phyloP scores from a whole-genome alignment of 2,113 vertebrate species.

The Antidorcas marsupialis region DNA sequence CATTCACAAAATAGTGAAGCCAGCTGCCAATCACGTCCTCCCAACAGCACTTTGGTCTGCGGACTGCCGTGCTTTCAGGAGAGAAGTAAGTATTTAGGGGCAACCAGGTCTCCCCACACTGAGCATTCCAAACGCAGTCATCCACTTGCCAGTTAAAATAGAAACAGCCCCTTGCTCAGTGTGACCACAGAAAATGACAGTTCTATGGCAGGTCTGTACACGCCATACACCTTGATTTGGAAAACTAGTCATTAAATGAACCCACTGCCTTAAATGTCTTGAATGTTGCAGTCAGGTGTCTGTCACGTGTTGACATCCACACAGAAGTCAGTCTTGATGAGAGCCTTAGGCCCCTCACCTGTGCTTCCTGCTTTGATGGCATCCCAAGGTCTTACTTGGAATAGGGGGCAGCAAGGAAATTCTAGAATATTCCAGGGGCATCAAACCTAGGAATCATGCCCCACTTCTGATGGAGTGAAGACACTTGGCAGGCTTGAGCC shows the following conservation, averaged over 20 bases:
- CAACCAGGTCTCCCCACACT: slow-evolving; percentile 43
- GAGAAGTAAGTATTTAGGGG: slow-evolving; percentile 74
- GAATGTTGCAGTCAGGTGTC: slow-evolving; percentile 81
- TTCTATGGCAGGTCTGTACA: slow-evolving; percentile 7
- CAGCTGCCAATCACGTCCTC: slow-evolving; percentile 73
- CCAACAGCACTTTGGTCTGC: slow-evolving; percentile 71
- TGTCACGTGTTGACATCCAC: slow-evolving; percentile 66
- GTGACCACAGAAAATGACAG: background rate
- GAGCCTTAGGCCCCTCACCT: background rate
- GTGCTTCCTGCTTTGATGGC: background rate
- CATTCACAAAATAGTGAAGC: slow-evolving; percentile 67
- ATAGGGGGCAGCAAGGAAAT: background rate
- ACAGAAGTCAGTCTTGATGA: slow-evolving; percentile 30
- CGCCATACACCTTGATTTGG: slow-evolving; percentile 50
- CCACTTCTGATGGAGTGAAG: background rate
- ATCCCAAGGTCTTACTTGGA: background rate
- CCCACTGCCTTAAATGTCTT: slow-evolving; percentile 85
- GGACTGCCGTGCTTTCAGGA: slow-evolving; percentile 63
- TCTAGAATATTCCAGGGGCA: slow-evolving; percentile 27
- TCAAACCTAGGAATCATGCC: background rate
- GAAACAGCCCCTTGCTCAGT: slow-evolving; percentile 5
- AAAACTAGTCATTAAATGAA: slow-evolving; percentile 73
- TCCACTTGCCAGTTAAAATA: background rate
- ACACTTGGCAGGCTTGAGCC: slow-evolving; percentile 4
- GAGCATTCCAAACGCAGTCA: slow-evolving; percentile 51